phyloP scores from a whole-genome alignment of 2,888 invertebrate species.

The Drosophila fungiperda region DNA sequence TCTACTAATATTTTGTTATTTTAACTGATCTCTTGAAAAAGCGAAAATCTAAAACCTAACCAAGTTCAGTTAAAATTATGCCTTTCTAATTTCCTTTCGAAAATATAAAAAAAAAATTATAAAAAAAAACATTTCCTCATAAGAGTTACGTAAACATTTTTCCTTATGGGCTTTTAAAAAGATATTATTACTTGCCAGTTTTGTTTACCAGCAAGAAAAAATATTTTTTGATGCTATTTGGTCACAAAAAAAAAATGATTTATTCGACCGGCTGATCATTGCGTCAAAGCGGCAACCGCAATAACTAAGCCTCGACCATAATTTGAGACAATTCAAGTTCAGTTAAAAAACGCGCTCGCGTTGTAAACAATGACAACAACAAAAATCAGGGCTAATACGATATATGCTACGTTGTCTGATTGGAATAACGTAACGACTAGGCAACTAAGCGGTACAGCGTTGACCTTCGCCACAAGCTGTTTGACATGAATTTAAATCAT shows the following conservation, averaged over 20 bases:
- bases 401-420: constrained; percentile 35
- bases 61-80: neutral
- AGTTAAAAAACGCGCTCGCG: constrained; percentile 42
- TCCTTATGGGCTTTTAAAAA: constrained; percentile 28
- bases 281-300: constrained; percentile 49
- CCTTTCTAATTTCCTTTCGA: constrained; percentile 31
- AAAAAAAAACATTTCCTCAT: constrained; percentile 16
- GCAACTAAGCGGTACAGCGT: constrained; percentile 20
- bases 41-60: neutral
- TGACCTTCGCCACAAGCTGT: constrained; percentile 49
- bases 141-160: constrained; percentile 15
- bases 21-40: neutral
- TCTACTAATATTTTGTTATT: neutral
- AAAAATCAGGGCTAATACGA: constrained; percentile 27
- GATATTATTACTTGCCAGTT: neutral
- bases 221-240: constrained; percentile 14
- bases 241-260: constrained; percentile 18
- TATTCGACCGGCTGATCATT: constrained; percentile 41
- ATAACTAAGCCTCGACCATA: constrained; percentile 43
- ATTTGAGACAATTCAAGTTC: constrained; percentile 70
- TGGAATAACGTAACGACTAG: constrained; percentile 38
- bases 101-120: neutral
- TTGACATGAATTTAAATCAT: constrained; percentile 61
- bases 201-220: constrained; percentile 20
- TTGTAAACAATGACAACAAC: constrained; percentile 38